Evolutionary conservation across 2,797 vertebrate species (phyloP).

Genomic region (Aplochiton taeniatus): DNA sequence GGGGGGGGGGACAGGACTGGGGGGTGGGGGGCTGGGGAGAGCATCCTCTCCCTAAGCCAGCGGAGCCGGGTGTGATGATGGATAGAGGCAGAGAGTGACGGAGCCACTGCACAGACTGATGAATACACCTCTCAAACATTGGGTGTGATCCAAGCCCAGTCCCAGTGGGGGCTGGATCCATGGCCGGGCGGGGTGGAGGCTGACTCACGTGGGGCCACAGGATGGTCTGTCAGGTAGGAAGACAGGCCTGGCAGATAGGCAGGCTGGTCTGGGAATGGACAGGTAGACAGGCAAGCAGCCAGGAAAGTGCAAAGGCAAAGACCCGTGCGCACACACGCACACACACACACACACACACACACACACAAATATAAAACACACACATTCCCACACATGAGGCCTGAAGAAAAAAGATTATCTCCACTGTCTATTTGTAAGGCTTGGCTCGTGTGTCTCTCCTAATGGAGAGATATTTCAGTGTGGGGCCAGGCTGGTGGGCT

Average conservation of each 20-base stretch:
- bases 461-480: constrained; percentile 5
- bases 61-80: constrained; percentile 45
- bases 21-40: neutral
- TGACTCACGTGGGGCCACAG: no score
- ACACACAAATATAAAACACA: constrained; percentile 5
- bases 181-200: constrained; percentile 2
- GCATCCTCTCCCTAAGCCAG: constrained; percentile 26
- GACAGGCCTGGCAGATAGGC: neutral
- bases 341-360: constrained; percentile 15
- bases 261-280: neutral
- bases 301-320: neutral
- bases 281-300: neutral
- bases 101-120: constrained; percentile 52
- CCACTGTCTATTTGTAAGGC: constrained; percentile 1
- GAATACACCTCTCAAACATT: constrained; percentile 55
- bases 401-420: constrained; percentile 11
- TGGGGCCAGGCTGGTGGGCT: neutral
- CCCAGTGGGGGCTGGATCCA: constrained; percentile 42
- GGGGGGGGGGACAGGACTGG: neutral
- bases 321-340: neutral
- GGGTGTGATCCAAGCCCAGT: constrained; percentile 48
- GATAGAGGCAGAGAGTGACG: constrained; percentile 46
- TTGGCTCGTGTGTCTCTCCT: neutral
- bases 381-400: neutral
- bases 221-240: neutral